Conservation (phyloP, 2,113 vertebrate genomes). For the Psilopogon haemacephalus region DNA sequence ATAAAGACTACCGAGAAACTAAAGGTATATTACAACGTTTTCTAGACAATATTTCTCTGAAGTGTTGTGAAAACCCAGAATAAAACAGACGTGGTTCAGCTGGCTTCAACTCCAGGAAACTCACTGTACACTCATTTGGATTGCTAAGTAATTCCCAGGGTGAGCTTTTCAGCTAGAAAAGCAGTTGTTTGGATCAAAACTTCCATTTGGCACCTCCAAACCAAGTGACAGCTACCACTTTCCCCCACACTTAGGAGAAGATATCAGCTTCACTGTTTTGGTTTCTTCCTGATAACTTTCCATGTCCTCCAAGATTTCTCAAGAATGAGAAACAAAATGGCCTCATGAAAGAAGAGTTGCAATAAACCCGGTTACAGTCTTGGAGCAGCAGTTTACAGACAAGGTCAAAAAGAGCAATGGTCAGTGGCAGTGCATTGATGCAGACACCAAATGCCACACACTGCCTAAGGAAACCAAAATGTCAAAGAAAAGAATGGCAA, state of each 20-base stretch:
- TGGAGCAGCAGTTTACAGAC: not conserved
- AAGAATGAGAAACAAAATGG: not conserved
- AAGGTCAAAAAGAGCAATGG: not conserved
- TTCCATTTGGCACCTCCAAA: not conserved
- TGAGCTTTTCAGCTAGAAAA: slow-evolving; percentile 9
- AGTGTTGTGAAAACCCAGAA: not conserved
- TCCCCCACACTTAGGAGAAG: not conserved
- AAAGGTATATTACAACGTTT: not conserved
- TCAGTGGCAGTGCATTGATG: not conserved
- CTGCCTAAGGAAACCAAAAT: not conserved
- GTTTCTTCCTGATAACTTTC: not conserved
- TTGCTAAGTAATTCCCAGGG: not conserved
- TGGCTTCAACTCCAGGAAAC: not conserved
- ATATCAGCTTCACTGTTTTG: not conserved
- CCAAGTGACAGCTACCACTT: not conserved
- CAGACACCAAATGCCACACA: not conserved
- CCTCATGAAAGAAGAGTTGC: not conserved
- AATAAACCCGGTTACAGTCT: not conserved
- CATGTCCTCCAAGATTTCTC: slow-evolving; percentile 16
- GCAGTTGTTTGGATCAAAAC: not conserved
- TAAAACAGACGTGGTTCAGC: not conserved
- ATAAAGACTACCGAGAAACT: not conserved
- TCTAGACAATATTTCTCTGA: not conserved
- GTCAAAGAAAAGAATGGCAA: not conserved
- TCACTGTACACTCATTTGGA: not conserved